These are phyloP conservation scores for Nephila pilipes DNA, from an alignment of 1,140 invertebrate species.

Conservation along the genomic window DNA sequence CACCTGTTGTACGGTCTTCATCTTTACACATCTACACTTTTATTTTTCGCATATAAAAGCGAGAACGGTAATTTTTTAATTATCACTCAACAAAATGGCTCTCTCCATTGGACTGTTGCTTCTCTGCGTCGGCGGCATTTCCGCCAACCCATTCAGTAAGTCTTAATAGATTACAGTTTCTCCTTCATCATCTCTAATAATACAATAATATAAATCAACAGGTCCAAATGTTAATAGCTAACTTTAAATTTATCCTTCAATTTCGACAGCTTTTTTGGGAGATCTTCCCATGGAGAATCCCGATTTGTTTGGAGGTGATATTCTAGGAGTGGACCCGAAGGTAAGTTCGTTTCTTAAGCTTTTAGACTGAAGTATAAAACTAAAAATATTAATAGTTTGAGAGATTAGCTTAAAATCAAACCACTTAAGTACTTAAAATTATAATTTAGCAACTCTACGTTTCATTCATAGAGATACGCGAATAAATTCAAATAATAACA, in stretches of 20 bases:
- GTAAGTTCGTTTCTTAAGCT: not conserved
- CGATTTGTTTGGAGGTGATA: slow-evolving; percentile 57
- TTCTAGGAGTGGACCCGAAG: not conserved
- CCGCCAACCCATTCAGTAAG: not conserved
- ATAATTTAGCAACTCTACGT: no score
- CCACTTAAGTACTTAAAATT: no score
- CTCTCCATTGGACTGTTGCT: not conserved
- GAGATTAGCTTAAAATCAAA: no score
- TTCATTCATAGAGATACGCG: no score
- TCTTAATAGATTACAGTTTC: not conserved
- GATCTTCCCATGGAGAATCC: slow-evolving; percentile 34
- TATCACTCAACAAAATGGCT: not conserved
- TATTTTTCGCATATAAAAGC: not conserved
- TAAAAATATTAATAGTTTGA: no score
- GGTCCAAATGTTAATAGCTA: no score
- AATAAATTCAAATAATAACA: no score
- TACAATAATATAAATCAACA: no score
- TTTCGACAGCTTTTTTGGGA: not conserved
- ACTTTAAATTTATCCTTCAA: not conserved
- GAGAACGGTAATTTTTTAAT: not conserved
- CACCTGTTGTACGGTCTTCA: not conserved
- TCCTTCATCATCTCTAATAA: no score
- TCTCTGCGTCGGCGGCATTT: not conserved
- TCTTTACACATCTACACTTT: not conserved
- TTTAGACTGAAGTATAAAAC: no score